phyloP scores from a whole-genome alignment of 2,113 vertebrate species.

The Choloepus hoffmanni region DNA sequence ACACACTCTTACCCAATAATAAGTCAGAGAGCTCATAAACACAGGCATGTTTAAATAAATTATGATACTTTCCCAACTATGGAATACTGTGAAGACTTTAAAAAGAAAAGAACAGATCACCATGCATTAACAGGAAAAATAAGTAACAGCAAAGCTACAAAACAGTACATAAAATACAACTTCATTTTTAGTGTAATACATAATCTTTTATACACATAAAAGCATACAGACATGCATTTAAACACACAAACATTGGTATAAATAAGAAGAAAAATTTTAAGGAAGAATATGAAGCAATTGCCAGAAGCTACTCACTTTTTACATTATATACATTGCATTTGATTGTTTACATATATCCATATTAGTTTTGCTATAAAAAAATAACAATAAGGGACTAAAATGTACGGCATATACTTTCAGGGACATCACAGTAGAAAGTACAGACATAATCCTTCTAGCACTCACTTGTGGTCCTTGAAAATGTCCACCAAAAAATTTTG shows the following conservation, averaged over 20 bases:
- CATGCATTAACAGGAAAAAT: not conserved
- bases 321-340: not conserved
- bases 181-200: conserved; percentile 5
- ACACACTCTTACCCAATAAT: not conserved
- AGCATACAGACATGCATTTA: not conserved
- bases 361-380: conserved; percentile 51
- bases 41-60: conserved; percentile 28
- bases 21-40: not conserved
- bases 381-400: not conserved
- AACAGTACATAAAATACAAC: not conserved
- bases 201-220: not conserved
- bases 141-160: conserved; percentile 53
- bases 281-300: not conserved
- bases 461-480: conserved; percentile 97
- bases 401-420: not conserved
- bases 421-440: conserved; percentile 38
- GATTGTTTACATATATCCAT: conserved; percentile 24
- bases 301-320: conserved; percentile 36
- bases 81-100: not conserved
- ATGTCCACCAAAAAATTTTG: conserved; percentile 95
- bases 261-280: conserved; percentile 23
- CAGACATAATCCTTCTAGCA: not conserved
- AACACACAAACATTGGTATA: not conserved
- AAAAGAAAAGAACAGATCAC: not conserved
- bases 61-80: not conserved